Conservation (phyloP, 2,888 invertebrate species). For the Atrina japonica region DNA sequence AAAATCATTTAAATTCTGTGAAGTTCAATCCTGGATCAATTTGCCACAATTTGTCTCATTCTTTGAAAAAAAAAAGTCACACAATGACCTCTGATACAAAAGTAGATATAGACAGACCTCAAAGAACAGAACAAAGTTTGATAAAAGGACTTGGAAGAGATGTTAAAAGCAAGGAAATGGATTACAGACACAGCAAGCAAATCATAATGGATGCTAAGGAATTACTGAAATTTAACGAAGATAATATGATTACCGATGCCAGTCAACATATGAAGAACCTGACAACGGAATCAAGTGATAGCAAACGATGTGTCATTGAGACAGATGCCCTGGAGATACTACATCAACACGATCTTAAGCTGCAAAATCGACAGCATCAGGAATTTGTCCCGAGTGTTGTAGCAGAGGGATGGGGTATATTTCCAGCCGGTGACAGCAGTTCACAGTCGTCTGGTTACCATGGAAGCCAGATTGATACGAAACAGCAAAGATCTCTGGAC, state of each 20-base stretch:
- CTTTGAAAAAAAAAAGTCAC: not conserved
- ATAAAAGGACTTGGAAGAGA: no score
- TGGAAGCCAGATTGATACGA: constrained; percentile 29
- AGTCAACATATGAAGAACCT: constrained; percentile 23
- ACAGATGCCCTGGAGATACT: no score
- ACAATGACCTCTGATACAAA: no score
- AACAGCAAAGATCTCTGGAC: constrained; percentile 1
- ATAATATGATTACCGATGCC: constrained; percentile 15
- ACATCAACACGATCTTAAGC: no score
- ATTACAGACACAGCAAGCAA: not conserved
- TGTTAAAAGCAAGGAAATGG: no score
- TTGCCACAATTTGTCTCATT: not conserved
- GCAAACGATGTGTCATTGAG: no score
- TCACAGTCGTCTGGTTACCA: constrained; percentile 43
- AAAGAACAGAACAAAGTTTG: no score
- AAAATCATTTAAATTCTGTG: not conserved
- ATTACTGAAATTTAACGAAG: not conserved
- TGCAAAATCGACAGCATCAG: no score
- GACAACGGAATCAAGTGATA: not conserved
- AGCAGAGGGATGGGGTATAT: no score
- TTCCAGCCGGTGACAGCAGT: not conserved
- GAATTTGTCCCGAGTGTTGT: no score
- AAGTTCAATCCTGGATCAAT: not conserved
- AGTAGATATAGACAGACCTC: no score
- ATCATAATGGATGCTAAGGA: not conserved